A percentile compares a stretch with the other conserved stretches of the same genome.
These are phyloP conservation scores for Yoshiicerus persimilis DNA, from an alignment of 1,140 invertebrate genomes.

Conservation along the genomic window DNA sequence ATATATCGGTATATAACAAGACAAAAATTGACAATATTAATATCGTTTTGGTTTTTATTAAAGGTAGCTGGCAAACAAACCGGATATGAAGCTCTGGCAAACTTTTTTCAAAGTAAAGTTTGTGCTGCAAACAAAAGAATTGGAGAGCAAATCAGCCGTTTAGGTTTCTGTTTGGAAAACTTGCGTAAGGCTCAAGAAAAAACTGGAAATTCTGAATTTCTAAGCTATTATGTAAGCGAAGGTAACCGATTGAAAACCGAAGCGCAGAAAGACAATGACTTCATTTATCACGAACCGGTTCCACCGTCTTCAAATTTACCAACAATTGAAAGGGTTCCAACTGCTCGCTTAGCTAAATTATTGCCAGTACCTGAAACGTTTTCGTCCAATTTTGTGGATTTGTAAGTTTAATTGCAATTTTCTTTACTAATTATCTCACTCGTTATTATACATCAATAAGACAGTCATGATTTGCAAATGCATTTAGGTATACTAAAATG, in stretches of 20 bases:
- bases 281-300: slow-evolving; percentile 95
- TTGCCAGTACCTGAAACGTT: slow-evolving; percentile 69
- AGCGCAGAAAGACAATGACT: slow-evolving; percentile 95
- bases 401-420: slow-evolving; percentile 34
- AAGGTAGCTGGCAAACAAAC: slow-evolving; percentile 82
- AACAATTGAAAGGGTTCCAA: slow-evolving; percentile 70
- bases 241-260: slow-evolving; percentile 73
- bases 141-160: slow-evolving; percentile 88
- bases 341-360: slow-evolving; percentile 78
- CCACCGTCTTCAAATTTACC: slow-evolving; percentile 78
- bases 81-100: slow-evolving; percentile 80
- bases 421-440: neutral
- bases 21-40: neutral
- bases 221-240: slow-evolving; percentile 71
- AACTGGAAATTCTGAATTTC: slow-evolving; percentile 64
- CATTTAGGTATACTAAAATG: neutral
- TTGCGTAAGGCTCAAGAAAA: slow-evolving; percentile 72
- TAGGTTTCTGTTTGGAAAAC: slow-evolving; percentile 66
- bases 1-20: neutral
- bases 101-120: slow-evolving; percentile 84
- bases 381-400: slow-evolving; percentile 67
- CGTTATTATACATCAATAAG: neutral
- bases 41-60: slow-evolving; percentile 43
- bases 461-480: too few relatives aligned
- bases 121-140: slow-evolving; percentile 77